Conservation (phyloP, 1,140 invertebrate species). For the Drosophila pandora region DNA sequence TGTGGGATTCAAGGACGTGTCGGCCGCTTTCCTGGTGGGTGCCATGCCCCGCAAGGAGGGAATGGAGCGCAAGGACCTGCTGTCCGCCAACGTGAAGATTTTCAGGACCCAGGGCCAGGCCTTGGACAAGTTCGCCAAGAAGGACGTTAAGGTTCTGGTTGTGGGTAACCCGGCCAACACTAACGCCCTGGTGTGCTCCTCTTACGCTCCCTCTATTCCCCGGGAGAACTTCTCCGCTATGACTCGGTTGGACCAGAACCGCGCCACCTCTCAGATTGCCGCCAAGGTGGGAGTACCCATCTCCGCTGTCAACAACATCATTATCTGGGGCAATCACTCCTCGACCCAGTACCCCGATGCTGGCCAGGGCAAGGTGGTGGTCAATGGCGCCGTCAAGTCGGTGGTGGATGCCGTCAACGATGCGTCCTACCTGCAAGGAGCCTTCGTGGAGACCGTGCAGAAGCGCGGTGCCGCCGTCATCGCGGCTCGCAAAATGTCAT, state of each 20-base stretch:
- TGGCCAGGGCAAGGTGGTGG: conserved; percentile 90
- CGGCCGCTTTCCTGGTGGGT: conserved; percentile 99
- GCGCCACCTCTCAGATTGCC: conserved; percentile 94
- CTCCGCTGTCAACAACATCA: conserved; percentile 93
- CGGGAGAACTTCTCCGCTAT: conserved; percentile 98
- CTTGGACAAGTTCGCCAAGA: conserved; percentile 95
- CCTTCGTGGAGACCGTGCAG: conserved; percentile 97
- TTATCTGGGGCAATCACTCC: conserved; percentile 99
- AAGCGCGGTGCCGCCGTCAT: conserved; percentile 99
- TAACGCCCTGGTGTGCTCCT: conserved; percentile 98
- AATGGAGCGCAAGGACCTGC: conserved; percentile 99
- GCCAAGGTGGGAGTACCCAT: conserved; percentile 88
- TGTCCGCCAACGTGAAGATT: conserved; percentile 98
- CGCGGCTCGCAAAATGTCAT: conserved; percentile 98
- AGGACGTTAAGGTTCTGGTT: conserved; percentile 97
- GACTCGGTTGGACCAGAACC: conserved; percentile 99
- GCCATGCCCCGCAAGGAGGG: conserved; percentile 99
- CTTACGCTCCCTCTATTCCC: conserved; percentile 99
- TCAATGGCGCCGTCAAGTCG: conserved; percentile 85
- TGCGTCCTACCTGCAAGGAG: conserved; percentile 88
- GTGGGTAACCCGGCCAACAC: conserved; percentile 99
- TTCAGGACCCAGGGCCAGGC: conserved; percentile 98
- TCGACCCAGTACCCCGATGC: conserved; percentile 99
- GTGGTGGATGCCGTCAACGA: conserved; percentile 92
- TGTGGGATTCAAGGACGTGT: conserved; percentile 97